Base-by-base conservation (phyloP, 2,113 vertebrate genomes). In the Ammodytes dubius region DNA sequence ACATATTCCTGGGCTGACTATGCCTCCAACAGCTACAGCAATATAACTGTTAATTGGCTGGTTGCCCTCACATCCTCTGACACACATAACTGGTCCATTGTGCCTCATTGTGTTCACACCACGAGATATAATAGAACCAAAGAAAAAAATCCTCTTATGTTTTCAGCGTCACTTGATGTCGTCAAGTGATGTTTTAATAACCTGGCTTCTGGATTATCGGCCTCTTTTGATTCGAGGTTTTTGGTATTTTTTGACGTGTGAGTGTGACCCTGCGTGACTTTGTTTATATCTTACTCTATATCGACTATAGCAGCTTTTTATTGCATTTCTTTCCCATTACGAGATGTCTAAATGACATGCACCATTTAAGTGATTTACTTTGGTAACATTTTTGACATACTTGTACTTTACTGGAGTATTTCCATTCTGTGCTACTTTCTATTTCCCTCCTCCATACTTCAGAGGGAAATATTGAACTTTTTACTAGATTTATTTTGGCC, bases 81-180 rank as follows among this genome's bases (percentile, higher is more conserved):
- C 61, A 59, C 70, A 27, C 49, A 49, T 11, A 49, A 27, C 39
- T 45, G 4, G 47, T 54, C 53, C 7, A 53, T 58, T 64, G 50
- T 42, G 61, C 58, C 43, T 71, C 49, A 65, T 79, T 77, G 75
- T 56, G 0, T 64, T 60, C 70, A 17, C 82, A 83, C 53, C 87
- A 81, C 67, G 68, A 57, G 85, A 77, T 52, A 45, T 35, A 57
- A 9, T 60, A 71, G 68, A 27, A n/a, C n/a, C n/a, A n/a, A 27
- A 27, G 27, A 27, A 27, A 27, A 42, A 83, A 88, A 88, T 75
- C 87, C 76, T 85, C 84, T 90, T 85, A 70, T 5, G 46, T 14
- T 75, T 86, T 77, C 52, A 49, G 19, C 56, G 52, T 83, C 85
- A 79, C 69, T 81, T 70, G 70, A 87, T 56, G 76, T 27, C 60